Percentiles rank a stretch among this genome's conserved stretches.
These are phyloP conservation scores for Orchesellides sinensis DNA, from an alignment of 2,888 invertebrate species.

Conservation along the genomic window DNA sequence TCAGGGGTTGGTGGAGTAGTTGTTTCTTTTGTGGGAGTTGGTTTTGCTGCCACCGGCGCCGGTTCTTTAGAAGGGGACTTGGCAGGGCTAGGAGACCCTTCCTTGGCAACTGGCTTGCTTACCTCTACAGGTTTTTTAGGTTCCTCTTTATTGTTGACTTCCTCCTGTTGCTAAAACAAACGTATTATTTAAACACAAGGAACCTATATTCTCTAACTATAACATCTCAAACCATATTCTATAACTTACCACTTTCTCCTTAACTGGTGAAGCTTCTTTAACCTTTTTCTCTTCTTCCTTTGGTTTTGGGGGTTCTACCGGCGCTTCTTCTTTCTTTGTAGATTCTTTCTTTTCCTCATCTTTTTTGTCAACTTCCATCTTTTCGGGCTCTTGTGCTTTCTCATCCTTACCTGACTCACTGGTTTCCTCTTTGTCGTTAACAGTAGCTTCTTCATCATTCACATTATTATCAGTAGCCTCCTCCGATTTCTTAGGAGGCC, in stretches of 20 bases:
- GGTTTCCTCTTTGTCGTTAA: conserved; percentile 49
- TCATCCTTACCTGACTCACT: conserved; percentile 36
- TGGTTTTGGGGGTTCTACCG: conserved; percentile 4
- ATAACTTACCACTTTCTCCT: conserved; percentile 30
- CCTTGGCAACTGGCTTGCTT: conserved; percentile 40
- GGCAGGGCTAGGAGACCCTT: conserved; percentile 36
- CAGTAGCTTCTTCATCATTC: conserved; percentile 57
- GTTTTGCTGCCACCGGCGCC: conserved; percentile 37
- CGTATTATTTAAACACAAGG: no score
- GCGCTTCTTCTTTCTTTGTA: background rate
- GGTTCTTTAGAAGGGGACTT: conserved; percentile 52
- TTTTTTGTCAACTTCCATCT: conserved; percentile 50
- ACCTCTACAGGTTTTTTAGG: conserved; percentile 38
- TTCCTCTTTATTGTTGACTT: conserved; percentile 49
- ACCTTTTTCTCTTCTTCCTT: conserved; percentile 36
- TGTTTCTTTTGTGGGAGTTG: conserved; percentile 51
- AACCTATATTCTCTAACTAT: no score
- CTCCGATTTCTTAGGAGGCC: conserved; percentile 66
- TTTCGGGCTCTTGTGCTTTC: conserved; percentile 48
- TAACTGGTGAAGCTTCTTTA: conserved; percentile 31
- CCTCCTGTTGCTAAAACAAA: conserved; percentile 30
- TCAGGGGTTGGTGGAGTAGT: conserved; percentile 61
- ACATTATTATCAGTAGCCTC: conserved; percentile 64
- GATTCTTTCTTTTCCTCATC: conserved; percentile 39
- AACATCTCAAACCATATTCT: background rate